Percentiles rank a stretch among this genome's conserved stretches.
phyloP scores from a whole-genome alignment of 2,113 vertebrate genomes.

The Coreoperca whiteheadi region DNA sequence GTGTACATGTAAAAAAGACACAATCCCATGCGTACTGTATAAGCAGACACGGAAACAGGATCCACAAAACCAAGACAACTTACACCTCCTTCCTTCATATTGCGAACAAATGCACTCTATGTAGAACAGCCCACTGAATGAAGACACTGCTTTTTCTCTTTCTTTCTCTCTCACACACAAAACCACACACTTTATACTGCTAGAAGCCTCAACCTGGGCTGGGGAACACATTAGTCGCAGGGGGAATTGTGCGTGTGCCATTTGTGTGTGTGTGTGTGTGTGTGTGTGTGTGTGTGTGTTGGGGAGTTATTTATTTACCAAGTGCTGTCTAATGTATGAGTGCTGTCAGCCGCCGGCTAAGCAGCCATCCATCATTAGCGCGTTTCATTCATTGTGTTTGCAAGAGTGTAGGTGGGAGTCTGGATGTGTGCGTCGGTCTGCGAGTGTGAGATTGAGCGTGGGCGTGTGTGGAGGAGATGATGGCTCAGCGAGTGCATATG shows the following conservation, averaged over 20 bases:
- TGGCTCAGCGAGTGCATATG: constrained; percentile 74
- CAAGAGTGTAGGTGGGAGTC: constrained; percentile 34
- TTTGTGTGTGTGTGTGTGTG: constrained; percentile 28
- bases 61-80: background rate
- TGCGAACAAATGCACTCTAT: constrained; percentile 12
- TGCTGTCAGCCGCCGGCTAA: constrained; percentile 70
- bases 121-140: background rate
- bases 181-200: background rate
- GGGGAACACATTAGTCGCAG: constrained; percentile 61
- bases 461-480: constrained; percentile 64
- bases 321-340: constrained; percentile 77
- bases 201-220: constrained; percentile 59
- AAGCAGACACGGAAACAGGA: background rate
- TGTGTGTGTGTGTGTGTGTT: constrained; percentile 22
- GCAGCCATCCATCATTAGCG: constrained; percentile 78
- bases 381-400: constrained; percentile 76
- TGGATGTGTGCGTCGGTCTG: constrained; percentile 1
- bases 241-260: constrained; percentile 33
- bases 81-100: background rate
- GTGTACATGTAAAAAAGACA: background rate
- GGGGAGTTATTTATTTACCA: constrained; percentile 80
- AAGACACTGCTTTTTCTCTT: constrained; percentile 5
- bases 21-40: background rate
- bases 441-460: constrained; percentile 24
- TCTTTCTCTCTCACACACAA: background rate